These are phyloP conservation scores for Halcyon smyrnensis DNA, from an alignment of 2,797 vertebrate species.

Conservation along the genomic window DNA sequence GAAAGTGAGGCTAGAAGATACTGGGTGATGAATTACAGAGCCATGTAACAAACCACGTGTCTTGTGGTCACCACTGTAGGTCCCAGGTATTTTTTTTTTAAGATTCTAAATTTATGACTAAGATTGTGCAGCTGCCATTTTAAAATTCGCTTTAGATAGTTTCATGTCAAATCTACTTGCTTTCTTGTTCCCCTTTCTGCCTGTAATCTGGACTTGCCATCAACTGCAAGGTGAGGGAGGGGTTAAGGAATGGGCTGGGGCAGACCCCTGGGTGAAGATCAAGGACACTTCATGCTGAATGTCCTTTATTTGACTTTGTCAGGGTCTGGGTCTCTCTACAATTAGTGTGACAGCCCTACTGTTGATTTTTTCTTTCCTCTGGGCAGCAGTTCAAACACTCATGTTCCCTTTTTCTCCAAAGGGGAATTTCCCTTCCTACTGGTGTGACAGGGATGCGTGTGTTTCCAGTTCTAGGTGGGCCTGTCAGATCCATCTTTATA, in stretches of 20 bases:
- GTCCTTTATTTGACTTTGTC: neutral
- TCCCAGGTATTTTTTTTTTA: conserved; percentile 37
- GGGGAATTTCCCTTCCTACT: neutral
- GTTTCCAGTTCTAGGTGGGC: neutral
- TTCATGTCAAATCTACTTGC: neutral
- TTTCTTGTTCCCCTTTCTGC: neutral
- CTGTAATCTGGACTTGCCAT: neutral
- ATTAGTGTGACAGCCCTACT: neutral
- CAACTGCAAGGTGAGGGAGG: neutral
- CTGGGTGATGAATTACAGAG: neutral
- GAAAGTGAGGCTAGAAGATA: conserved; percentile 30
- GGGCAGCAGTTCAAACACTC: neutral
- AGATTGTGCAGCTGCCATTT: neutral
- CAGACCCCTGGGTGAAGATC: neutral
- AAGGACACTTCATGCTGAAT: neutral
- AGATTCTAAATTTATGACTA: neutral
- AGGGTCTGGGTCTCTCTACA: neutral
- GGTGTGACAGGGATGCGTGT: neutral
- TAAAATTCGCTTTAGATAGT: neutral
- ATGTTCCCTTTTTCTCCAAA: neutral
- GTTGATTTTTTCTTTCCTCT: neutral
- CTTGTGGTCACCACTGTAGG: conserved; percentile 40
- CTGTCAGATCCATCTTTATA: neutral
- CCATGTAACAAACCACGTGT: neutral
- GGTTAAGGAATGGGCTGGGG: neutral